Base-by-base conservation (phyloP, 2,888 invertebrate species). In the Pyralis farinalis region DNA sequence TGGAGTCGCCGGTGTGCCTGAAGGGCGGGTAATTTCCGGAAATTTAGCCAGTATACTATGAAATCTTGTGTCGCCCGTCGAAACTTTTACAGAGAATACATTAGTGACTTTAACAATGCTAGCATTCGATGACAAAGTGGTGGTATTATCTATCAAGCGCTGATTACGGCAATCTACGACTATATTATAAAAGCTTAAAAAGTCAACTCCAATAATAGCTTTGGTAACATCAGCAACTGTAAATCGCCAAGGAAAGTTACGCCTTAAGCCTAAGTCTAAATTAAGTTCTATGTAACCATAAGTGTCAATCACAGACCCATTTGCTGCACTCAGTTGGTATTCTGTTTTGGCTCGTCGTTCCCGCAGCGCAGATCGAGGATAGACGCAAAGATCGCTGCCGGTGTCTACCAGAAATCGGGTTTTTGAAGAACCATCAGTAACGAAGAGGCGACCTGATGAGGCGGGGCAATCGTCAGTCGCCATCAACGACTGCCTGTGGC, bases 171-270 rank as follows among this genome's bases (percentile, higher is more conserved):
- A 16, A 16, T 42, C 45, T 31, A 42, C 45, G 0, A 42, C 1
- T 0, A 42, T 9, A 5, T 33, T 32, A 7, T 44, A 42, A 31
- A 22, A 34, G 0, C 21, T 31, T 5, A 48, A 20, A 44, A 64
- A 58, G n/a, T n/a, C n/a, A n/a, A n/a, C n/a, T n/a, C n/a, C n/a
- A n/a, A n/a, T n/a, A n/a, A n/a, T n/a, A n/a, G 63, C 39, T 29
- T 52, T 55, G 0, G 56, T 53, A 0, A 62, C 58, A 21, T 63
- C 54, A 1, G 58, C 57, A 0, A 63, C n/a, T n/a, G n/a, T 36
- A 42, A 62, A 63, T 1, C 42, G 40, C 61, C 60, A 60, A 0
- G 35, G 12, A 36, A 49, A 65, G 9, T 44, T 29, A 0, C 61
- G 46, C 1, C 59, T 47, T 7, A 62, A 37, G 0, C 58, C 60